phyloP scores from a whole-genome alignment of 1,140 invertebrate species.

The Drosophila busckii region DNA sequence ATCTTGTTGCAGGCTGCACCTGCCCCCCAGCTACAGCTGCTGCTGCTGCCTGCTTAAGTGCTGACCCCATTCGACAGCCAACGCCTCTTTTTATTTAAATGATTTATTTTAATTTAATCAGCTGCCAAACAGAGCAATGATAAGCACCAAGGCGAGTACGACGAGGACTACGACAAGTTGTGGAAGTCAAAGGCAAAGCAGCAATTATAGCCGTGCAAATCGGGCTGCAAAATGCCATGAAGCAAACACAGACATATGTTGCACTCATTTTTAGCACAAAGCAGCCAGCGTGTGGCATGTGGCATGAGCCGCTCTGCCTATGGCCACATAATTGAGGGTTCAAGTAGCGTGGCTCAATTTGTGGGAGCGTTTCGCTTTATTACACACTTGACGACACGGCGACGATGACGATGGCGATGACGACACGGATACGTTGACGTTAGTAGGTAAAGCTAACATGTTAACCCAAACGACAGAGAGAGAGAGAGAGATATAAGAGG shows the following conservation, averaged over 20 bases:
- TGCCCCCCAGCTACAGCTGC: background rate
- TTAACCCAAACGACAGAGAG: too few species aligned
- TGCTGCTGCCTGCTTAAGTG: background rate
- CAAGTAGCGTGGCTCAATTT: slow-evolving; percentile 72
- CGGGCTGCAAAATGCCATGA: slow-evolving; percentile 63
- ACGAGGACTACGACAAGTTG: too few species aligned
- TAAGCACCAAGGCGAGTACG: too few species aligned
- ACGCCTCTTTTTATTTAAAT: slow-evolving; percentile 58
- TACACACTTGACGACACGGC: slow-evolving; percentile 72
- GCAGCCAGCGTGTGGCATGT: slow-evolving; percentile 5
- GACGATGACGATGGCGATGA: slow-evolving; percentile 18
- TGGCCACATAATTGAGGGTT: slow-evolving; percentile 72
- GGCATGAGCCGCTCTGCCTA: slow-evolving; percentile 21
- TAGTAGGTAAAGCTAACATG: too few species aligned
- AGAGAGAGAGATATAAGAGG: too few species aligned
- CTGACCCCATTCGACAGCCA: slow-evolving; percentile 35
- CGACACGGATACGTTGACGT: background rate
- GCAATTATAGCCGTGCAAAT: slow-evolving; percentile 69
- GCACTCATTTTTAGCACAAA: slow-evolving; percentile 61
- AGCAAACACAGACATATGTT: slow-evolving; percentile 63
- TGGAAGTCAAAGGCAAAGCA: slow-evolving; percentile 42
- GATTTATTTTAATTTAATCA: slow-evolving; percentile 74
- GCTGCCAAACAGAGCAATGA: slow-evolving; percentile 69
- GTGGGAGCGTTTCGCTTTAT: slow-evolving; percentile 69
- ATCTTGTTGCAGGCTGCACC: slow-evolving; percentile 33